phyloP scores from a whole-genome alignment of 2,797 vertebrate species.

The Toxotes lorentzi region DNA sequence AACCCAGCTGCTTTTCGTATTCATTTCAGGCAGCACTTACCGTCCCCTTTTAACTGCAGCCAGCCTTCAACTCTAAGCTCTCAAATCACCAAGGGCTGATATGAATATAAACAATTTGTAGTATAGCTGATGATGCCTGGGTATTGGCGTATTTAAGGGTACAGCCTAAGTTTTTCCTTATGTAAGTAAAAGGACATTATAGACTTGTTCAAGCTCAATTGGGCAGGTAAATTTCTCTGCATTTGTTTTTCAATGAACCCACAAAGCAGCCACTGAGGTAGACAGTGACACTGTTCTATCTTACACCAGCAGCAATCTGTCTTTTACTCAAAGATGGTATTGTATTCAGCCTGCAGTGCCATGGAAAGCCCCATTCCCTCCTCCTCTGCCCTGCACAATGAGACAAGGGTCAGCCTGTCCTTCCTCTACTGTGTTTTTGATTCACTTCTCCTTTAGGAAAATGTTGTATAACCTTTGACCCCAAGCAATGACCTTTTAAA shows the following conservation, averaged over 20 bases:
- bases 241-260: slow-evolving; percentile 42
- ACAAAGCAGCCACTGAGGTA: slow-evolving; percentile 65
- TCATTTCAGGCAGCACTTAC: slow-evolving; percentile 79
- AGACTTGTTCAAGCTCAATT: slow-evolving; percentile 21
- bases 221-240: slow-evolving; percentile 44
- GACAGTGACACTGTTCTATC: slow-evolving; percentile 53
- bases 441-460: slow-evolving; percentile 76
- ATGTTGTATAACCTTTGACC: slow-evolving; percentile 83
- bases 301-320: slow-evolving; percentile 55
- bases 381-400: slow-evolving; percentile 61
- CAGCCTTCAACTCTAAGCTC: slow-evolving; percentile 66
- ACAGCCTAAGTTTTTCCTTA: slow-evolving; percentile 4
- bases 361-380: slow-evolving; percentile 67
- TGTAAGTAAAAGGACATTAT: slow-evolving; percentile 17
- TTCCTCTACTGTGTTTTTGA: slow-evolving; percentile 71
- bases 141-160: slow-evolving; percentile 46
- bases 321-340: slow-evolving; percentile 79
- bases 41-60: slow-evolving; percentile 73
- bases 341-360: slow-evolving; percentile 69
- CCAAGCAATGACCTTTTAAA: slow-evolving; percentile 69
- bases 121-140: slow-evolving; percentile 50
- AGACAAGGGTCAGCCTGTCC: slow-evolving; percentile 83
- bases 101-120: slow-evolving; percentile 73
- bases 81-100: slow-evolving; percentile 66
- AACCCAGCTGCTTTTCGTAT: slow-evolving; percentile 84